A percentile compares a stretch with the other conserved stretches of the same genome.
phyloP scores from a whole-genome alignment of 2,888 invertebrate species.

The Epsilonema sp. region DNA sequence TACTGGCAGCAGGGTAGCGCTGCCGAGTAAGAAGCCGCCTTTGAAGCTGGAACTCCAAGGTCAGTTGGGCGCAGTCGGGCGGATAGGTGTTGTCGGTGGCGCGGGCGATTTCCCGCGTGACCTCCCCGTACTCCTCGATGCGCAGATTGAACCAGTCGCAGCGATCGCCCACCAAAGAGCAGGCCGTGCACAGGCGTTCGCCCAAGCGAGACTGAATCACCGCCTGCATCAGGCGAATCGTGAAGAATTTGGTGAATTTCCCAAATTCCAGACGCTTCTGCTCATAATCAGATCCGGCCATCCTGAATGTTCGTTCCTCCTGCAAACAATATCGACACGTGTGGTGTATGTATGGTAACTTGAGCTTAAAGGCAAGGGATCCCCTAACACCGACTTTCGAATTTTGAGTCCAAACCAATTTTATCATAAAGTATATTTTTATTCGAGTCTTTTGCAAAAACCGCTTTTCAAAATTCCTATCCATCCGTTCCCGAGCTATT shows the following conservation, averaged over 20 bases:
- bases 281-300: too few species aligned
- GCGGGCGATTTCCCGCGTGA: neutral
- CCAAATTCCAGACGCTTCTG: constrained; percentile 8
- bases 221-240: constrained; percentile 16
- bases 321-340: too few species aligned
- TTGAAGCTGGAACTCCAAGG: constrained; percentile 15
- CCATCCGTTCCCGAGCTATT: too few species aligned
- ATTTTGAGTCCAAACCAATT: too few species aligned
- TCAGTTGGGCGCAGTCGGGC: constrained; percentile 12
- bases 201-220: constrained; percentile 18
- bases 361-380: too few species aligned
- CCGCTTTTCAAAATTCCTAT: too few species aligned
- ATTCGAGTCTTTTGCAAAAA: too few species aligned
- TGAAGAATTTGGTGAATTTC: constrained; percentile 16
- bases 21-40: neutral
- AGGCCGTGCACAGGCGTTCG: neutral
- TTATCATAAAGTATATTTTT: too few species aligned
- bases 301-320: too few species aligned
- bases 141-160: constrained; percentile 19
- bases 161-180: constrained; percentile 7
- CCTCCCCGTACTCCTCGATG: constrained; percentile 16
- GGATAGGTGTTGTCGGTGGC: constrained; percentile 17
- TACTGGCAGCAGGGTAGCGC: neutral
- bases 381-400: too few species aligned
- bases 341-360: too few species aligned